Conservation (phyloP, 2,113 vertebrate species). For the Anarhynchus alexandrinus region DNA sequence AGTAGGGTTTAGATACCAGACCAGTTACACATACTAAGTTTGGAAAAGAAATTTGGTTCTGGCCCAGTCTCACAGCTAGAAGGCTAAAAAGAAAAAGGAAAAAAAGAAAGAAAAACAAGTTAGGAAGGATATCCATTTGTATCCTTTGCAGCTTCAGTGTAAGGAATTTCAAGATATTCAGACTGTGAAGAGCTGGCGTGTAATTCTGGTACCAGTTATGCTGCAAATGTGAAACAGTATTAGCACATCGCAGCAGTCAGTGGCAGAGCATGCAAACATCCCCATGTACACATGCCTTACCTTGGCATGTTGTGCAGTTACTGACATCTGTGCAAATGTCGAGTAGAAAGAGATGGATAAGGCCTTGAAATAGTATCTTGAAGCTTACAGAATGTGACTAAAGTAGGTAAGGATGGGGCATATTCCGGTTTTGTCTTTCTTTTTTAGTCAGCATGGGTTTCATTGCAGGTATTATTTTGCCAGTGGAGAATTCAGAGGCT, state of each 20-base stretch:
- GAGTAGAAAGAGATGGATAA: not conserved
- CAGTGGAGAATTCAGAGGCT: not conserved
- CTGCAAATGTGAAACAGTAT: too few relatives aligned
- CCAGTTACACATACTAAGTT: not conserved
- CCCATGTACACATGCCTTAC: too few relatives aligned
- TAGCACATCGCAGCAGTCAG: not conserved
- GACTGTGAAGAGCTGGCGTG: not conserved
- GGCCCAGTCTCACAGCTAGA: not conserved
- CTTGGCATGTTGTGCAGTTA: not conserved
- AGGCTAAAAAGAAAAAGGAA: not conserved
- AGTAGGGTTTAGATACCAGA: not conserved
- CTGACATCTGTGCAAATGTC: not conserved
- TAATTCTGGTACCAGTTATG: not conserved
- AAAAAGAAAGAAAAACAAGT: not conserved
- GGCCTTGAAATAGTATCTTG: not conserved
- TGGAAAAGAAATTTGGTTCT: not conserved
- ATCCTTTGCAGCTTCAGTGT: not conserved
- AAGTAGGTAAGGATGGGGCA: not conserved
- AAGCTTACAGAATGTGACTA: not conserved
- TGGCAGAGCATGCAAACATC: not conserved
- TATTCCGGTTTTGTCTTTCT: fast-evolving
- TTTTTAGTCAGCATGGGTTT: not conserved
- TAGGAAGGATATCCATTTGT: not conserved
- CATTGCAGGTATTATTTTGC: not conserved
- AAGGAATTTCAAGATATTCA: not conserved